Conservation (phyloP, 2,888 invertebrate species). For the Acronicta aceris region DNA sequence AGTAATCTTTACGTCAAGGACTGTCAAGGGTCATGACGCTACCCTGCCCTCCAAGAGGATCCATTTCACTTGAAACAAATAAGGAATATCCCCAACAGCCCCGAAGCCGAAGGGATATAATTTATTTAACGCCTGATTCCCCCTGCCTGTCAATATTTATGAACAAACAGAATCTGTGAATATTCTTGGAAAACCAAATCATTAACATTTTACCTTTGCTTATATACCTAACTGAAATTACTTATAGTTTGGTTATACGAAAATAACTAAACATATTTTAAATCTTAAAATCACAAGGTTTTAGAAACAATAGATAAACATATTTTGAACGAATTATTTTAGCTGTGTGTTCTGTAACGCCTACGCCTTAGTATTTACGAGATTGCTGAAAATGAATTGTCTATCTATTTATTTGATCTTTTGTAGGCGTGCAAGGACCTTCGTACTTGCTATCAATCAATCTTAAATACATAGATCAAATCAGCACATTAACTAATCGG, state of each 20-base stretch:
- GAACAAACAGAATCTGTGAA: slow-evolving; percentile 9
- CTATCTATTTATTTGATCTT: background rate
- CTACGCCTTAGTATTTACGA: background rate
- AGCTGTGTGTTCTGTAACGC: background rate
- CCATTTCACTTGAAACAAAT: slow-evolving; percentile 18
- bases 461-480: slow-evolving; percentile 11
- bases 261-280: slow-evolving; percentile 1
- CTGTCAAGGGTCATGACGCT: slow-evolving; percentile 8
- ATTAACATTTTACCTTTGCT: slow-evolving; percentile 9
- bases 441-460: slow-evolving; percentile 16
- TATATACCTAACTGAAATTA: too few relatives aligned
- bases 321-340: background rate
- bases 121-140: slow-evolving; percentile 14
- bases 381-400: slow-evolving; percentile 1
- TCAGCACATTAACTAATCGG: slow-evolving; percentile 12
- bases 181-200: slow-evolving; percentile 8
- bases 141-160: slow-evolving; percentile 11
- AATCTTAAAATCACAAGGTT: too few relatives aligned
- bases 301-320: background rate
- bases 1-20: slow-evolving; percentile 9
- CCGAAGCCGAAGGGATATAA: slow-evolving; percentile 9
- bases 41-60: slow-evolving; percentile 9
- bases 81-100: slow-evolving; percentile 1
- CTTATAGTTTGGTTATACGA: too few relatives aligned
- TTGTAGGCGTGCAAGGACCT: background rate